Base-by-base conservation (phyloP, 2,113 vertebrate species). In the Mesitornis unicolor region DNA sequence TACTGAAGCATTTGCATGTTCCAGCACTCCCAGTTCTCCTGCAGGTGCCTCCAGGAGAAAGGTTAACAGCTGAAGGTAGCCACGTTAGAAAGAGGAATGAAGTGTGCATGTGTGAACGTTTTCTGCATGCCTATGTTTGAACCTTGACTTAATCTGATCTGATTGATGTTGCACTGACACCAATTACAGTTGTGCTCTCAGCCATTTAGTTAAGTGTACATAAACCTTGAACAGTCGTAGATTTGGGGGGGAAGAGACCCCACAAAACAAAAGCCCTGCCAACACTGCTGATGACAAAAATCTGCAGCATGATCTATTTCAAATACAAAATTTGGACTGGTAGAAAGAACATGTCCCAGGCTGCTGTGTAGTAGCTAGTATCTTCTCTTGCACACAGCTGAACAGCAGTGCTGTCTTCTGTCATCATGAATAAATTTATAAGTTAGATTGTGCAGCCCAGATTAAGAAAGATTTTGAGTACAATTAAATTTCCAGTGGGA, bases 151-250 rank as follows among this genome's bases (percentile, higher is more conserved):
- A 63, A 63, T 35, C 43, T 11, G 22, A 42, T 64, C 40, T 56
- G 36, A 84, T 3, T 35, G 69, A 79, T 68, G n/a, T 12, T 56
- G 48, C 53, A 36, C 61, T 71, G 77, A 68, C 48, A 64, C 22
- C 2, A 26, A n/a, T n/a, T 65, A 61, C 61, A 45, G 36, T 1
- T n/a, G 4, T 22, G 50, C 22, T 69, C 50, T 19, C 15, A 22
- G 22, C 33, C 35, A 57, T 14, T 35, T 24, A 57, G 40, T 50
- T 87, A 56, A 54, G 33, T 0, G 0, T 19, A 65, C 29, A 31
- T 16, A 74, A 75, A 88, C 29, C 16, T 74, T 35, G 75, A 8
- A 2, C 0, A 0, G 31, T 40, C 29, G 83, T 42, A 63, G 16
- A 80, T 43, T 4, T 22, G 48, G 6, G 4, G 11, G 11, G 3